These are phyloP conservation scores for Pangasius larnaudii DNA, from an alignment of 2,797 vertebrate species.

Conservation along the genomic window DNA sequence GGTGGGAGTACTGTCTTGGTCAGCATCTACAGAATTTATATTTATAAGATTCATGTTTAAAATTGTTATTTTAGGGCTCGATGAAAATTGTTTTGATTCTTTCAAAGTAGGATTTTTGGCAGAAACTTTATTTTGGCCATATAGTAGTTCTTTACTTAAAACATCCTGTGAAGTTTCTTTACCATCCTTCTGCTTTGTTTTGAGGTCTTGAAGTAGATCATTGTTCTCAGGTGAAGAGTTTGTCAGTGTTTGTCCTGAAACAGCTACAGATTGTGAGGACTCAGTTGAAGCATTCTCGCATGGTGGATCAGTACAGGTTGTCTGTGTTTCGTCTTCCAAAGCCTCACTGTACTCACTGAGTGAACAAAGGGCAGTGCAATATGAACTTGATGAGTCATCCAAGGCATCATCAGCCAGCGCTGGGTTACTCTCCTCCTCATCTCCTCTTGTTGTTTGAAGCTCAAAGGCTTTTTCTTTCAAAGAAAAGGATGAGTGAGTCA, in stretches of 20 bases:
- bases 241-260: slow-evolving; percentile 18
- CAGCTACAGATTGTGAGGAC: background rate
- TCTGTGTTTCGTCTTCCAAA: slow-evolving; percentile 29
- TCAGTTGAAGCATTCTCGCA: slow-evolving; percentile 9
- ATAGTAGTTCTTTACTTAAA: background rate
- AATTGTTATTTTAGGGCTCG: slow-evolving; percentile 34
- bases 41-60: slow-evolving; percentile 36
- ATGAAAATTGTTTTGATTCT: slow-evolving; percentile 15
- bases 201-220: slow-evolving; percentile 14
- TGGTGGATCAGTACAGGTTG: slow-evolving; percentile 8
- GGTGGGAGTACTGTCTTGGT: background rate
- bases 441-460: slow-evolving; percentile 30
- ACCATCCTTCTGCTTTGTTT: slow-evolving; percentile 1
- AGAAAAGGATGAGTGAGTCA: background rate
- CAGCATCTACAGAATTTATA: background rate
- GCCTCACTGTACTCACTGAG: slow-evolving; percentile 53
- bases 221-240: slow-evolving; percentile 6
- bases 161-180: background rate
- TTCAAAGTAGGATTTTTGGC: background rate
- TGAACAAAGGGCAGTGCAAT: slow-evolving; percentile 58
- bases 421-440: slow-evolving; percentile 34
- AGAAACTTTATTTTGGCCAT: slow-evolving; percentile 15
- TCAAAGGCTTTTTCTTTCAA: slow-evolving; percentile 33
- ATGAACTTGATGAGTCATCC: slow-evolving; percentile 59
- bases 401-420: slow-evolving; percentile 37